phyloP scores from a whole-genome alignment of 1,140 invertebrate species.

The Zophobas morio region DNA sequence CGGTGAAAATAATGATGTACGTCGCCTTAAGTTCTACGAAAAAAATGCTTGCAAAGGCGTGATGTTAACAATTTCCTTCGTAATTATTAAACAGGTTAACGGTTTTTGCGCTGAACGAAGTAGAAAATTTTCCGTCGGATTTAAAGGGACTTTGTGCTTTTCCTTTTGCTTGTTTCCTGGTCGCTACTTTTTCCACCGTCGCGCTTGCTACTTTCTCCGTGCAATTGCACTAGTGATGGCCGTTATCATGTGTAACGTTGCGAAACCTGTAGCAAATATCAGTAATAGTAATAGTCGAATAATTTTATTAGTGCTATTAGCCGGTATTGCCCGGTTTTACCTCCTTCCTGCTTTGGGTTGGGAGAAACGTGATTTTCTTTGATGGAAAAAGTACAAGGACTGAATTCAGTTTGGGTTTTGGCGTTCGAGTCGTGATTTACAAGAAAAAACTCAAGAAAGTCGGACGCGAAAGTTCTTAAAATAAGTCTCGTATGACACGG shows the following conservation, averaged over 20 bases:
- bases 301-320: too few species aligned
- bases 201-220: constrained; percentile 20
- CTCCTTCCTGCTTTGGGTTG: too few species aligned
- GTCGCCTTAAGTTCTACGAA: not conserved
- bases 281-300: too few species aligned
- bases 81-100: constrained; percentile 6
- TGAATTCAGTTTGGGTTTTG: not conserved
- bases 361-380: too few species aligned
- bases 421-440: not conserved
- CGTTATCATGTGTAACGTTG: not conserved
- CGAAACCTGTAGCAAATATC: too few species aligned
- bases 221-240: too few species aligned
- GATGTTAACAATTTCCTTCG: not conserved
- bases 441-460: not conserved
- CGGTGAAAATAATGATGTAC: not conserved
- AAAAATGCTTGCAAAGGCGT: not conserved
- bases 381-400: too few species aligned
- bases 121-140: too few species aligned
- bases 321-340: too few species aligned
- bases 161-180: constrained; percentile 5
- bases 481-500: constrained; percentile 29
- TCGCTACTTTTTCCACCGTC: constrained; percentile 10
- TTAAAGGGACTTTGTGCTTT: not conserved
- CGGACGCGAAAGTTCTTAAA: constrained; percentile 35
- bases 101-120: not conserved